Evolutionary conservation across 2,888 invertebrate species (phyloP), one percentile per base, ranked within the genome.

Genomic region (Phyllotreta striolata): DNA sequence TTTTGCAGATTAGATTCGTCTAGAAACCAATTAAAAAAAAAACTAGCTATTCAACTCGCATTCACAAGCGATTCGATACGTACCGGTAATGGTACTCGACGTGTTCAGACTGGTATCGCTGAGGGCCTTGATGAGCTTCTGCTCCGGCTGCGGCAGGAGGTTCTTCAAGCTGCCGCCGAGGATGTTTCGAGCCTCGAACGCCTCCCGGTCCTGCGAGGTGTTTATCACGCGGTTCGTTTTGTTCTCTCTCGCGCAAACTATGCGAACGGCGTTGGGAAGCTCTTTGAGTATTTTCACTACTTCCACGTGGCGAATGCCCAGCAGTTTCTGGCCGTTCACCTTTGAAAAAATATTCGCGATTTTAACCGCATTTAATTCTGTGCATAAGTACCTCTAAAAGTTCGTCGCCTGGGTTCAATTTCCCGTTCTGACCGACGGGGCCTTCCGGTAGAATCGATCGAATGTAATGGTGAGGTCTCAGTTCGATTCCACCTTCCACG

Each of bases 391-490:
- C 98, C 90, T 98, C 92, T 66, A 99, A 84, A 39, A 99, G 85
- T 83, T 99, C 99, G 81, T 99, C 99, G 9, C 98, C 98, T 60
- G 96, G 94, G 76, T 87, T 87, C n/a, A 99, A 85, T 63, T 89
- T 88, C 1, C 94, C 95, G 79, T 96, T 95, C 72, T 89, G 87
- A 1, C 97, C 98, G 0, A 98, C 97, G 0, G 99, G 98, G 3
- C 99, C 98, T 78, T 98, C 96, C 6, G 95, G 92, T 65, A 98
- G 86, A 72, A 99, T 96, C 38, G 96, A 95, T 71, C 98, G 88
- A 75, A 99, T 98, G 79, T 96, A 98, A 84, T 98, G 98, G 84
- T 98, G 98, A n/a, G 99, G 98, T 73, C 97, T 88, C 43, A 97
- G 90, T 84, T 99, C 98, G 72, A 93, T 89, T 1, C 98, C 99